Conservation (phyloP, 2,888 invertebrate species). For the Thelaira solivaga region DNA sequence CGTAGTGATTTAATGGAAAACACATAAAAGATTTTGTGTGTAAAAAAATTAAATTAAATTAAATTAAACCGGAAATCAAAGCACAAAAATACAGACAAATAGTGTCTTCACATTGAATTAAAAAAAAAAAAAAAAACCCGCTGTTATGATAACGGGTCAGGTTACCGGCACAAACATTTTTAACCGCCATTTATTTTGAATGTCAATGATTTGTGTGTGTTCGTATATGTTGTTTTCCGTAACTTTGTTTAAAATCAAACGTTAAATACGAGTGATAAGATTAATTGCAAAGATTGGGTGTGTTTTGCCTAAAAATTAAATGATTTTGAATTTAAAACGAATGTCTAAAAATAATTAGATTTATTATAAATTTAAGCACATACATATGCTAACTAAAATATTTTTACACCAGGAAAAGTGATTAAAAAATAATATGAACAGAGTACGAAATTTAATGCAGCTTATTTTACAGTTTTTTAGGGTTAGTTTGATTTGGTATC, state of each 20-base stretch:
- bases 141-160: slow-evolving; percentile 37
- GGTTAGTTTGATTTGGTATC: too few species aligned
- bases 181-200: slow-evolving; percentile 39
- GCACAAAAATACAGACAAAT: slow-evolving; percentile 7
- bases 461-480: too few species aligned
- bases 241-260: neutral
- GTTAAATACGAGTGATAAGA: slow-evolving; percentile 38
- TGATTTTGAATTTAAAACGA: slow-evolving; percentile 11
- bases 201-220: slow-evolving; percentile 49
- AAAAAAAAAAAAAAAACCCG: slow-evolving; percentile 20
- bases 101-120: neutral
- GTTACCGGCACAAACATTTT: neutral
- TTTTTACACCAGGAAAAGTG: too few species aligned
- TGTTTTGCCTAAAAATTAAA: slow-evolving; percentile 52
- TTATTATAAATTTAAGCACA: too few species aligned
- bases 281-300: slow-evolving; percentile 45
- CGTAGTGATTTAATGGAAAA: neutral
- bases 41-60: neutral
- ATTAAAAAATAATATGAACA: too few species aligned
- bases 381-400: too few species aligned
- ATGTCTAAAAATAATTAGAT: too few species aligned
- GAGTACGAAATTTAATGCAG: too few species aligned
- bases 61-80: slow-evolving; percentile 45
- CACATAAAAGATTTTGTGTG: neutral
- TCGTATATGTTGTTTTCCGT: slow-evolving; percentile 1